Percentiles rank a stretch among this genome's conserved stretches.
These are phyloP conservation scores for Apogon talboti DNA, from an alignment of 2,797 vertebrate species.

Conservation along the genomic window DNA sequence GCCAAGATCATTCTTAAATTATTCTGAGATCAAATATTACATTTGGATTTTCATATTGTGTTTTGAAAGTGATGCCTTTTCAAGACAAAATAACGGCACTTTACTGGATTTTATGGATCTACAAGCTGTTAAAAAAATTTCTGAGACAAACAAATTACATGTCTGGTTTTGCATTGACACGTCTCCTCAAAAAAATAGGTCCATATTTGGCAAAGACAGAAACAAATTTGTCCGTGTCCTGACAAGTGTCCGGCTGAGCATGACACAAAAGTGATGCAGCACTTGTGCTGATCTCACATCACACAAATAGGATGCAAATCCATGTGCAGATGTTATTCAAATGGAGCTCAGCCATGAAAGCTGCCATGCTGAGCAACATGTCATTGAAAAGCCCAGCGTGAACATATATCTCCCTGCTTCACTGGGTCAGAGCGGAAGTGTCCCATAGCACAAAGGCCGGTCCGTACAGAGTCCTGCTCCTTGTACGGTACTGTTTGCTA, in stretches of 20 bases:
- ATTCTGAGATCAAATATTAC: background rate
- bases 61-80: background rate
- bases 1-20: background rate
- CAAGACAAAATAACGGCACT: background rate
- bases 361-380: conserved; percentile 34
- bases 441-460: conserved; percentile 32
- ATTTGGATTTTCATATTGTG: background rate
- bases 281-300: conserved; percentile 32
- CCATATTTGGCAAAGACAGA: conserved; percentile 13
- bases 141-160: too few species aligned
- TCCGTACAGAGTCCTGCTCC: conserved; percentile 16
- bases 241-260: conserved; percentile 7
- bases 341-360: conserved; percentile 41
- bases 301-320: conserved; percentile 77
- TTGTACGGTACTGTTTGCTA: conserved; percentile 1
- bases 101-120: too few species aligned
- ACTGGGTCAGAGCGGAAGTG: conserved; percentile 18
- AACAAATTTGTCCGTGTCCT: conserved; percentile 4
- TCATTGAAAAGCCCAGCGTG: conserved; percentile 18
- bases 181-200: background rate
- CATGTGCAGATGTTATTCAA: conserved; percentile 56
- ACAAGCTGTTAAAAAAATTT: too few species aligned
- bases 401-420: conserved; percentile 14
- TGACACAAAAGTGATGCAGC: conserved; percentile 9
- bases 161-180: background rate